Base-by-base conservation (phyloP, 2,113 vertebrate species). In the Esox niger region DNA sequence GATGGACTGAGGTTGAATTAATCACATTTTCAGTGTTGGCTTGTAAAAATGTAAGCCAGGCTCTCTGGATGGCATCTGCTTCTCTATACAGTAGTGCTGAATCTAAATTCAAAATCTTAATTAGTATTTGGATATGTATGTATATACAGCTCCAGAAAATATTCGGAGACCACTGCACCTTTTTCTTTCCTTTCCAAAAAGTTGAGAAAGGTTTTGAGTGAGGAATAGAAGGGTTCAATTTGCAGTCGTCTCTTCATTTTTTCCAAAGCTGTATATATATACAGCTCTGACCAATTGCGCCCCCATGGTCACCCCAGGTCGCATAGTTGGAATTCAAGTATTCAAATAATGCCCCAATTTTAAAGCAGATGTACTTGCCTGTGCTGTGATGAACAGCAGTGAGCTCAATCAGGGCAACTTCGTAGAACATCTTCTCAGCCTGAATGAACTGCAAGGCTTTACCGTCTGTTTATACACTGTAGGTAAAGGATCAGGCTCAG, bases 381-480 rank as follows among this genome's bases (percentile, higher is more conserved):
- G 91, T 78, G 69, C 71, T 79, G 32, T 88, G 82, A 33, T 74
- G 84, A 21, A 88, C 77, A 81, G 87, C 84, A 0, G 84, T 81
- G 79, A 92, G 91, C 73, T 89, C 83, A 64, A 90, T 87, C 84
- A 89, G 67, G 65, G 87, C 86, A 86, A 91, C 90, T 65, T 89
- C 85, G 57, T 92, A 92, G 88, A 91, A 91, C 89, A 91, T 92
- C 84, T 91, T 93, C 71, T 91, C 91, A 27, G 90, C 84, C 49
- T 86, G 86, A 81, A 83, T 90, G 89, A 94, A 91, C 88, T 72
- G 63, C 17, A 85, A 86, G 6, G 82, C 88, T 79, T 93, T 91
- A 75, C 84, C 86, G 82, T 91, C 90, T 94, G 89, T 90, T 93
- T 90, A 85, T 87, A 78, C n/a, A n/a, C n/a, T n/a, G n/a, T 78